Evolutionary conservation across 1,140 invertebrate species (phyloP), one percentile per base, ranked within the genome.

Genomic region (Euwallacea similis): DNA sequence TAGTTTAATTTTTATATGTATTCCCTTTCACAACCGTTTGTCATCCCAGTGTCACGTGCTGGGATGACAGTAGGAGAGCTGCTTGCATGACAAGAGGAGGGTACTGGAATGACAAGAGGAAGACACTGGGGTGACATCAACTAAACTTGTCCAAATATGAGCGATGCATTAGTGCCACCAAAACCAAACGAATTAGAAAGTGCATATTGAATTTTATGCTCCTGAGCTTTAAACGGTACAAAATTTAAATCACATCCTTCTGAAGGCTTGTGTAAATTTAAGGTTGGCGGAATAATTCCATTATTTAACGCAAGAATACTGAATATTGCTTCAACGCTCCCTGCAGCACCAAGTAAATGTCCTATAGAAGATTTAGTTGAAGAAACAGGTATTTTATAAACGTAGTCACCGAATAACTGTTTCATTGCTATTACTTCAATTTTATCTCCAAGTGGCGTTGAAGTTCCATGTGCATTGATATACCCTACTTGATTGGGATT

Each of bases 391-490:
- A n/a, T n/a, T n/a, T n/a, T n/a, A 7, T n/a, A 15, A 7, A 55
- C 7, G 7, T 7, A 7, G 7, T 59, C n/a, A n/a, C 15, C 15
- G 56, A 59, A 59, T 41, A 59, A 6, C 33, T 6, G 6, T n/a
- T 16, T 41, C 6, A 59, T 41, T 7, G 56, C 56, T 8, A 59
- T 16, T 16, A n/a, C 33, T 59, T 59, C 56, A 16, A 59, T 9
- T 33, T 6, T 33, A 41, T 59, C 56, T 4, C n/a, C n/a, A n/a
- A 8, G 7, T 16, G 33, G 13, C 16, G 56, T 59, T 6, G 15
- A 33, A 7, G 56, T 59, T 41, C 56, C 56, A 59, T 59, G 56
- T 41, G 33, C 13, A 41, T 59, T 59, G 13, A 59, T 16, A 59
- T 59, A 59, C 6, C 33, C 56, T 6, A 59, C 7, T 59, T 59